phyloP scores from a whole-genome alignment of 2,113 vertebrate species.

The Muscicapa adusta region DNA sequence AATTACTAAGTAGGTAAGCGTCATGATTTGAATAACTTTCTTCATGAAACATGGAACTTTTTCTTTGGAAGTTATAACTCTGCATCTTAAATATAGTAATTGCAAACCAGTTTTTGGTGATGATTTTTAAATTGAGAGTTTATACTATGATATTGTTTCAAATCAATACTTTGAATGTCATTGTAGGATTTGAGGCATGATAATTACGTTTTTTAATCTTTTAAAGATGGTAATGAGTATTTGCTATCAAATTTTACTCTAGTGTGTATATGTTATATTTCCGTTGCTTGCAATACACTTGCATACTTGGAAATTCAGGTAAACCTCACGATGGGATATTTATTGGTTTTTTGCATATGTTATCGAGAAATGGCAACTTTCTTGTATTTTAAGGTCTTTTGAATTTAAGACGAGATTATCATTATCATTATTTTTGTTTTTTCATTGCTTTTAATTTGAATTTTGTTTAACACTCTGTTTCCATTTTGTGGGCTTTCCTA shows the following conservation, averaged over 20 bases:
- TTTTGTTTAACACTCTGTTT: constrained; percentile 76
- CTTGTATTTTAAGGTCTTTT: background rate
- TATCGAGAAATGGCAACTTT: background rate
- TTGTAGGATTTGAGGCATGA: background rate
- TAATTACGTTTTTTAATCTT: background rate
- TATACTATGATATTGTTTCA: background rate
- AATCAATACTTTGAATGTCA: background rate
- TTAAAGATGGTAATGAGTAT: background rate
- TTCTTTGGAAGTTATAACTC: background rate
- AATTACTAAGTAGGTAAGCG: background rate
- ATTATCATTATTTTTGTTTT: background rate
- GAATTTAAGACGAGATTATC: background rate
- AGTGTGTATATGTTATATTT: background rate
- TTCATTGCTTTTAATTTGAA: constrained; percentile 75
- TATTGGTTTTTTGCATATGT: background rate
- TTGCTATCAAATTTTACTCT: background rate
- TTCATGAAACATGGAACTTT: background rate
- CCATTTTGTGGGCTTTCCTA: constrained; percentile 92
- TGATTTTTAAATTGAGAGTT: background rate
- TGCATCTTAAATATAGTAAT: background rate
- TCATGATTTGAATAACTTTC: background rate
- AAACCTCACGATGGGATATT: background rate
- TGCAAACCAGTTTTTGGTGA: background rate
- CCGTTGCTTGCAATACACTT: background rate
- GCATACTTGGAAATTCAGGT: background rate